Evolutionary conservation across 2,888 invertebrate species (phyloP), one percentile per base, ranked within the genome.

Genomic region (Phalera bucephala): DNA sequence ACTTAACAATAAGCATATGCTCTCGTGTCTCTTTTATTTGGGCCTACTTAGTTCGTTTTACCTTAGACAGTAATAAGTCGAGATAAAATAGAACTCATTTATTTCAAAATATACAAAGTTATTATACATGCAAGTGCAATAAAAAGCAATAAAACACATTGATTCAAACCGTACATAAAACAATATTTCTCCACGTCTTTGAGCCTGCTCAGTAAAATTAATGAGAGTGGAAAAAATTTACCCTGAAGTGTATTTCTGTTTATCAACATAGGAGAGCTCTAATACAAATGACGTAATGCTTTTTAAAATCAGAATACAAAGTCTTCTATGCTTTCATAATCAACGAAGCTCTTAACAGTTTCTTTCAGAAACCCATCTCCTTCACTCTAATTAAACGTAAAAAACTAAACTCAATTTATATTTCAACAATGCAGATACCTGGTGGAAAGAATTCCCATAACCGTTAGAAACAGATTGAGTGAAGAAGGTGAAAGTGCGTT

Each of bases 11-110:
- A n/a, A n/a, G n/a, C n/a, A n/a, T n/a, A n/a, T n/a, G n/a, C n/a
- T n/a, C n/a, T n/a, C n/a, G n/a, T n/a, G n/a, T n/a, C n/a, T n/a
- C n/a, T n/a, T n/a, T n/a, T n/a, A n/a, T n/a, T n/a, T n/a, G n/a
- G n/a, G n/a, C n/a, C n/a, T n/a, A n/a, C n/a, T n/a, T n/a, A n/a
- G n/a, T n/a, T n/a, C n/a, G n/a, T n/a, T n/a, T n/a, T n/a, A n/a
- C n/a, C n/a, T n/a, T n/a, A n/a, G n/a, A n/a, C n/a, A n/a, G n/a
- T n/a, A n/a, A n/a, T n/a, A n/a, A 6, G 8, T 21, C 9, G n/a
- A 21, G 9, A 1, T 21, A 10, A 33, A 39, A 36, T 10, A 33
- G 38, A 52, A 52, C 57, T 32, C 40, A 34, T 52, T 56, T 52
- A 56, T 52, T 46, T 31, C 10, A 41, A 31, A 35, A 39, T 28